Evolutionary conservation across 2,113 vertebrate species (phyloP), one percentile per base, ranked within the genome.

Genomic region (Anguilla rostrata): DNA sequence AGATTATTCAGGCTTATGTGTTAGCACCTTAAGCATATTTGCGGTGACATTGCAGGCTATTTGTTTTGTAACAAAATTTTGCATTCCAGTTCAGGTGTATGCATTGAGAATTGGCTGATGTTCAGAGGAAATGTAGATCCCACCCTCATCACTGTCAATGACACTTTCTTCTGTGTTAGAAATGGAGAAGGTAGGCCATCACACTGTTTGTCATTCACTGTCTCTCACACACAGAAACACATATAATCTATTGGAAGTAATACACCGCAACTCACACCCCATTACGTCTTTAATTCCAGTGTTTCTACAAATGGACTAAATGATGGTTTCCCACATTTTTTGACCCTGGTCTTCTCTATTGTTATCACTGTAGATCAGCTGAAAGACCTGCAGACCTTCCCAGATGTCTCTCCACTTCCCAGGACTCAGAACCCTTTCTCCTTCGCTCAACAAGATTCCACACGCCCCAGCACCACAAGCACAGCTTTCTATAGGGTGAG

Each of bases 61-160:
- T 81, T 43, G 29, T 11, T 43, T 84, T 71, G 40, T 18, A 78
- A 34, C 43, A 16, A 11, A 16, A 5, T 46, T 22, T 83, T 79
- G 8, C 89, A 87, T 85, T 75, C 11, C 90, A 95, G 95, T 79
- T 88, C 87, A n/a, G 93, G 88, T 78, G 90, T 90, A 56, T 95
- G 95, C 82, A 49, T 96, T n/a, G 95, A 96, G 87, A 94, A 93
- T 84, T 95, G 94, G 95, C 87, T 95, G 71, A 91, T 96, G 87
- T 96, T 95, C 87, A 88, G 83, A 89, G 90, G 94, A 53, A 95
- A 95, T 11, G 90, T 95, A 83, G 88, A 95, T 86, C 90, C 90
- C 11, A 89, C 90, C 81, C 91, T 94, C 18, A 57, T 96, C 84
- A 94, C 93, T 15, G 88, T 91, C 83, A 94, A 92, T 0, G 93